phyloP scores from a whole-genome alignment of 2,888 invertebrate genomes.

The Ischnus inquisitorius region DNA sequence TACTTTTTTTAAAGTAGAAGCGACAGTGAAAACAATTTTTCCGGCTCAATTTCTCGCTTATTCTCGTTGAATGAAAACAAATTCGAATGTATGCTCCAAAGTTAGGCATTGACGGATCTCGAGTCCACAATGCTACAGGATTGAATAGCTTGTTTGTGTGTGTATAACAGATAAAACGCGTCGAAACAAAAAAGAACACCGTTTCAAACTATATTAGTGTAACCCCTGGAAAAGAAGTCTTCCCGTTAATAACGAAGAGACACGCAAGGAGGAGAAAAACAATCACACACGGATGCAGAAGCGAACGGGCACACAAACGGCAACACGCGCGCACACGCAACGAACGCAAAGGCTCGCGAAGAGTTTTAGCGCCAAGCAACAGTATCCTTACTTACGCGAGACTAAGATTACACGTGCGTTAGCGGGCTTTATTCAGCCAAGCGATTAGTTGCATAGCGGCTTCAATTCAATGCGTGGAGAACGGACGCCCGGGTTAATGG shows the following conservation, averaged over 20 bases:
- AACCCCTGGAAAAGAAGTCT: constrained; percentile 43
- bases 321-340: constrained; percentile 21
- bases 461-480: constrained; percentile 33
- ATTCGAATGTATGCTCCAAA: neutral
- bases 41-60: neutral
- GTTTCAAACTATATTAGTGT: constrained; percentile 37
- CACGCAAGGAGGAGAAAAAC: constrained; percentile 17
- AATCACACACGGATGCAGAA: constrained; percentile 24
- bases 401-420: constrained; percentile 23
- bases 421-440: constrained; percentile 49
- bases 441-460: constrained; percentile 47
- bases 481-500: constrained; percentile 10
- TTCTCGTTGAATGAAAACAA: neutral
- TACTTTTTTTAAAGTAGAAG: neutral
- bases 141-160: neutral
- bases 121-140: constrained; percentile 2
- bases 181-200: neutral
- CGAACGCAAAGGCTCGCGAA: constrained; percentile 36
- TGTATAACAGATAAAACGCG: constrained; percentile 22
- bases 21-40: neutral
- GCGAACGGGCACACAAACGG: constrained; percentile 6
- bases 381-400: constrained; percentile 36
- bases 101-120: neutral
- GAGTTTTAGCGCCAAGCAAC: constrained; percentile 11
- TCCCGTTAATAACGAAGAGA: constrained; percentile 49